Conservation (phyloP, 2,888 invertebrate species). For the Meiosimyza decipiens region DNA sequence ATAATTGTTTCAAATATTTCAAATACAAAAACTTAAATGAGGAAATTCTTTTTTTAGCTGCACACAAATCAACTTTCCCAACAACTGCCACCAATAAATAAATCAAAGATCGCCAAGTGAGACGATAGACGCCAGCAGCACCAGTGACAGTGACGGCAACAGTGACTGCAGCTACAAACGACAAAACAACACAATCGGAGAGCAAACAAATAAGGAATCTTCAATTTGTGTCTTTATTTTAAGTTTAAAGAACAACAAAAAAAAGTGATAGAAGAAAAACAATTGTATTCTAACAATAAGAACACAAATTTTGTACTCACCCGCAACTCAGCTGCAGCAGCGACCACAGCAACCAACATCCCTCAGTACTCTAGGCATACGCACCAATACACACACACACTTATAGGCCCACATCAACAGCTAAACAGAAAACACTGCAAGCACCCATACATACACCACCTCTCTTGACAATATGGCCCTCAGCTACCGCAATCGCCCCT, state of each 20-base stretch:
- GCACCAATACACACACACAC: conserved; percentile 6
- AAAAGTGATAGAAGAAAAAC: not conserved
- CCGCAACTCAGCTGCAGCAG: conserved; percentile 14
- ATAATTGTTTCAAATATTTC: not conserved
- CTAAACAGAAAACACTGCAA: not conserved
- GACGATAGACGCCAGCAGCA: conserved; percentile 3
- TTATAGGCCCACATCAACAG: conserved; percentile 15
- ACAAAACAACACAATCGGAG: conserved; percentile 31
- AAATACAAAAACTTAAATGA: conserved; percentile 7
- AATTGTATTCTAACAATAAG: conserved; percentile 10
- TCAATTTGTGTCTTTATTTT: conserved; percentile 29
- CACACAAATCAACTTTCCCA: conserved; percentile 55
- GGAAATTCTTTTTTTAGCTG: conserved; percentile 56
- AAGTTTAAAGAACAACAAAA: conserved; percentile 14
- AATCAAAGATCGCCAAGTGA: conserved; percentile 36
- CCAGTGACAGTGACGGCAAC: not conserved
- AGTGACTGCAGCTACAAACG: conserved; percentile 28
- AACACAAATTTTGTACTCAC: conserved; percentile 14
- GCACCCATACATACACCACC: conserved; percentile 29
- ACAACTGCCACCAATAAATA: conserved; percentile 50
- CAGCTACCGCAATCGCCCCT: conserved; percentile 61
- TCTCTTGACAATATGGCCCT: conserved; percentile 56
- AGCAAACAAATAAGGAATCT: not conserved
- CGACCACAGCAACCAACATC: conserved; percentile 17
- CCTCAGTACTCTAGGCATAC: not conserved